Percentiles rank a stretch among this genome's conserved stretches.
Conservation (phyloP, 2,113 vertebrate species). For the Pachycephala philippinensis region DNA sequence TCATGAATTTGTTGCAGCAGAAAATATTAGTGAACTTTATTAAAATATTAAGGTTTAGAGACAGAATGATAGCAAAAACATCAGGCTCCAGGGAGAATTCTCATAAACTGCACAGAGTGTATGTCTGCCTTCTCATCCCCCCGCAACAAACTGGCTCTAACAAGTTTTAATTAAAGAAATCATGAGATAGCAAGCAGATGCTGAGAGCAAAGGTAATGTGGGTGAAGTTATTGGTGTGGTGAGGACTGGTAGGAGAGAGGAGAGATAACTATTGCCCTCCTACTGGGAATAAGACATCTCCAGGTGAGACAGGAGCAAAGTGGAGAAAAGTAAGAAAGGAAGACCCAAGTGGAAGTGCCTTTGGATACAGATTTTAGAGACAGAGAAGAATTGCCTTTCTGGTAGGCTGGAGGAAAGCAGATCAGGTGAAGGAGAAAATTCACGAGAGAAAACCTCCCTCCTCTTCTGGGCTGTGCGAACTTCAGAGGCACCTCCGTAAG, state of each 20-base stretch:
- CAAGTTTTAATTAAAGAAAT: slow-evolving; percentile 23
- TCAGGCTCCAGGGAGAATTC: not conserved
- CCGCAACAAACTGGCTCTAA: not conserved
- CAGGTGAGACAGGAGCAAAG: not conserved
- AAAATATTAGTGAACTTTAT: not conserved
- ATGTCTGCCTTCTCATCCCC: not conserved
- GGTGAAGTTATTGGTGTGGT: not conserved
- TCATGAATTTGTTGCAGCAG: not conserved
- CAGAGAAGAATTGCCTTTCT: not conserved
- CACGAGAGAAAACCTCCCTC: not conserved
- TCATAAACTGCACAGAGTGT: not conserved
- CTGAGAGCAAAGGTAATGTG: not conserved
- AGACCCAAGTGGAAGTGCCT: not conserved
- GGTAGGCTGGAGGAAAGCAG: not conserved
- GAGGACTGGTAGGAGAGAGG: not conserved
- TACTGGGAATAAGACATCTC: not conserved
- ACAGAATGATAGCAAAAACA: not conserved
- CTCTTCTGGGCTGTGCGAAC: not conserved
- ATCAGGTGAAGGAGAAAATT: slow-evolving; percentile 12
- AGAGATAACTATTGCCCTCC: not conserved
- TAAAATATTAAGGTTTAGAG: not conserved
- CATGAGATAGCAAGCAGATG: not conserved
- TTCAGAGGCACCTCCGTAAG: not conserved
- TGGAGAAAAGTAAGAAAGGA: not conserved
- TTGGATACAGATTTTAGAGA: not conserved